Percentiles rank a stretch among this genome's conserved stretches.
Evolutionary conservation across 2,888 invertebrate species (phyloP).

Genomic region (Schrankia costaestrigalis): DNA sequence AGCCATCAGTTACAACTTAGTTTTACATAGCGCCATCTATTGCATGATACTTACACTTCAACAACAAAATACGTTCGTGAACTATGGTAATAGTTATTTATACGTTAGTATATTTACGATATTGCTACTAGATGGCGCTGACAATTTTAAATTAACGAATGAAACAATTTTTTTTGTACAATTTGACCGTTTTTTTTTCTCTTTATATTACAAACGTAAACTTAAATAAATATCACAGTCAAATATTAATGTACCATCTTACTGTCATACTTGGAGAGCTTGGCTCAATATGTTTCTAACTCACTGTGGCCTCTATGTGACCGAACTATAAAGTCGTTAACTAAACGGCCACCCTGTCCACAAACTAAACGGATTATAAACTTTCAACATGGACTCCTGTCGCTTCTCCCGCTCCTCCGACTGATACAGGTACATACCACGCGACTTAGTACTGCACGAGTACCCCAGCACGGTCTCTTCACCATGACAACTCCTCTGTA

Average conservation of each 20-base stretch:
- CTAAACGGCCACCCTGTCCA: constrained; percentile 17
- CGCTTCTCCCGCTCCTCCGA: constrained; percentile 32
- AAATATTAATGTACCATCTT: no score
- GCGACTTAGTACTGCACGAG: constrained; percentile 33
- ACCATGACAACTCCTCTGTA: constrained; percentile 46
- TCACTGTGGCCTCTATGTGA: no score
- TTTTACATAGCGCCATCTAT: constrained; percentile 12
- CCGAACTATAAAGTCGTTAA: background rate
- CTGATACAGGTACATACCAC: constrained; percentile 58
- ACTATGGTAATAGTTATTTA: background rate
- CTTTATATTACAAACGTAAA: constrained; percentile 16
- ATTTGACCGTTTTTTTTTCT: constrained; percentile 15
- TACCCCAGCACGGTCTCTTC: constrained; percentile 48
- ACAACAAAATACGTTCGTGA: constrained; percentile 2
- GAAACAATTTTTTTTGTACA: background rate
- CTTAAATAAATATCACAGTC: constrained; percentile 46
- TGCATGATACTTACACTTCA: constrained; percentile 1
- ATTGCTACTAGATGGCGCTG: constrained; percentile 15
- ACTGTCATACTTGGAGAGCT: no score
- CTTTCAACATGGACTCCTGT: constrained; percentile 21
- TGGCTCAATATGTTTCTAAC: no score
- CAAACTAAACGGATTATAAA: constrained; percentile 49
- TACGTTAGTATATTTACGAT: background rate
- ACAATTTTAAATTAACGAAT: background rate
- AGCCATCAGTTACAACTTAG: constrained; percentile 18